phyloP scores from a whole-genome alignment of 2,113 vertebrate genomes.

The Calyptomena viridis region DNA sequence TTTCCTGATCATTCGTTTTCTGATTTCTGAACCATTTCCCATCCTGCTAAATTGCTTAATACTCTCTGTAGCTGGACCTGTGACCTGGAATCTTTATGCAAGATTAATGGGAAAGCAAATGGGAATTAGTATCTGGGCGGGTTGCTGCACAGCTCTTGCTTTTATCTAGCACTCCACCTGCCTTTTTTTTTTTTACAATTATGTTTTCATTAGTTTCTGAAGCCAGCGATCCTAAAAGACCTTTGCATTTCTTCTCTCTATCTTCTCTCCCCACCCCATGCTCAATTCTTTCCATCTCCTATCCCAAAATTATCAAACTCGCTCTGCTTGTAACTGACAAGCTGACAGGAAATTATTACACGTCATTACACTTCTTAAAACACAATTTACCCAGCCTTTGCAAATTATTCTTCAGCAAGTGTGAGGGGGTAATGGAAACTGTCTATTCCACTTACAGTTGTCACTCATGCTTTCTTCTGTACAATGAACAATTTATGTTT shows the following conservation, averaged over 20 bases:
- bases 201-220: constrained; percentile 57
- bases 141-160: constrained; percentile 46
- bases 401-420: constrained; percentile 78
- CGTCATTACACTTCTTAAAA: constrained; percentile 86
- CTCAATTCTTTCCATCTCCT: constrained; percentile 13
- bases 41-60: constrained; percentile 62
- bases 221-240: constrained; percentile 43
- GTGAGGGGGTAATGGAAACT: constrained; percentile 82
- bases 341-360: constrained; percentile 87
- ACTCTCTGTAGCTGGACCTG: constrained; percentile 45
- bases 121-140: constrained; percentile 61
- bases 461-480: constrained; percentile 66
- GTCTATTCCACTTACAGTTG: constrained; percentile 79
- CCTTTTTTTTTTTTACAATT: constrained; percentile 2
- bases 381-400: constrained; percentile 84
- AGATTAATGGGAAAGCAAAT: constrained; percentile 69
- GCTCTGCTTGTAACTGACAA: constrained; percentile 73
- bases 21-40: constrained; percentile 34
- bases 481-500: constrained; percentile 48
- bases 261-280: neutral
- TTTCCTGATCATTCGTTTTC: constrained; percentile 7
- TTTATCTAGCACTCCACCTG: constrained; percentile 70
- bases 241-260: neutral
- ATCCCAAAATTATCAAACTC: constrained; percentile 52
- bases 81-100: constrained; percentile 67